Conservation (phyloP, 2,888 invertebrate genomes). For the Gnatocerus cornutus region DNA sequence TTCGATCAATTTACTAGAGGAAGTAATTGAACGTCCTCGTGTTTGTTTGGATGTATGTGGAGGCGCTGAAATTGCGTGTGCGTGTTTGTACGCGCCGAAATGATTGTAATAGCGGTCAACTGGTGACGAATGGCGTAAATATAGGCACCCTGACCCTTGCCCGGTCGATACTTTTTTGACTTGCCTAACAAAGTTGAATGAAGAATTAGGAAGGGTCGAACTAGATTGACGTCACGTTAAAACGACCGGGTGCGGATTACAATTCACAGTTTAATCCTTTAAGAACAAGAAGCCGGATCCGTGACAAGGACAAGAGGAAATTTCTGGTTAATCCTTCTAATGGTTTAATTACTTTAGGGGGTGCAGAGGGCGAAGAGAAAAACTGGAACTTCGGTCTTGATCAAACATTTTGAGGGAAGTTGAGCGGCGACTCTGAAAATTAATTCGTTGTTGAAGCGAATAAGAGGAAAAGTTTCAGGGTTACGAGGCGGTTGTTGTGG, state of each 20-base stretch:
- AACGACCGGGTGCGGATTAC: neutral
- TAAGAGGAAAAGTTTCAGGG: too few species aligned
- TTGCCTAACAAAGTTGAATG: constrained; percentile 3
- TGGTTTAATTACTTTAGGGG: constrained; percentile 7
- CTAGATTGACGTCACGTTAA: neutral
- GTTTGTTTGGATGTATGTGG: constrained; percentile 27
- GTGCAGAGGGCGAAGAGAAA: too few species aligned
- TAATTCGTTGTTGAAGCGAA: too few species aligned
- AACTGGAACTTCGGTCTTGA: too few species aligned
- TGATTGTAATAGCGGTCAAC: constrained; percentile 45
- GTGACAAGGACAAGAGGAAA: constrained; percentile 6
- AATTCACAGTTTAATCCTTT: constrained; percentile 14
- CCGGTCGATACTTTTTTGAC: constrained; percentile 31
- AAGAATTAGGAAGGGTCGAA: constrained; percentile 6
- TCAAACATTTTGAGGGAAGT: too few species aligned
- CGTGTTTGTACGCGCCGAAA: constrained; percentile 41
- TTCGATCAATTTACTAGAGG: constrained; percentile 27
- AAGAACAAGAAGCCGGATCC: constrained; percentile 13
- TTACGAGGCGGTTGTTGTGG: too few species aligned
- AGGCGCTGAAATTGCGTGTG: constrained; percentile 36
- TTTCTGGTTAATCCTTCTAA: constrained; percentile 4
- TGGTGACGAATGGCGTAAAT: constrained; percentile 43
- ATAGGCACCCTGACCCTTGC: constrained; percentile 37
- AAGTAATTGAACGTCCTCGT: constrained; percentile 31
- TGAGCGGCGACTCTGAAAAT: too few species aligned